Conservation (phyloP, 2,888 invertebrate species). For the Drosophila subquinaria region DNA sequence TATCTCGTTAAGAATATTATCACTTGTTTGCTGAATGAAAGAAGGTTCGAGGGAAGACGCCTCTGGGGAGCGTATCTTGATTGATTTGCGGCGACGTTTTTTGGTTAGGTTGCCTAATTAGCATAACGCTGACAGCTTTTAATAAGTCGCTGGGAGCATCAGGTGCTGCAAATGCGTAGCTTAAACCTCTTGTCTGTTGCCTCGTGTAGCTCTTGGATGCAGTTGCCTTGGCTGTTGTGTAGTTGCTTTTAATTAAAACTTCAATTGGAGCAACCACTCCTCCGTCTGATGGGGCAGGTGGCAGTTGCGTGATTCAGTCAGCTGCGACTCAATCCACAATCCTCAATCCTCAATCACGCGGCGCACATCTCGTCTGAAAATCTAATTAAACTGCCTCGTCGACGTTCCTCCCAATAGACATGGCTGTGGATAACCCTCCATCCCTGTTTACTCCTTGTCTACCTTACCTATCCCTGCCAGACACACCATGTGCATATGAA, state of each 20-base stretch:
- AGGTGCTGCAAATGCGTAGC: constrained; percentile 61
- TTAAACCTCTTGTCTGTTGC: constrained; percentile 7
- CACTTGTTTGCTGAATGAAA: not conserved
- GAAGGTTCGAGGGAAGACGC: not conserved
- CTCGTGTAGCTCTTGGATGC: constrained; percentile 17
- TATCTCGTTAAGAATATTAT: constrained; percentile 13
- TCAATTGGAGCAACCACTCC: constrained; percentile 58
- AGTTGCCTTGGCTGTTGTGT: constrained; percentile 32
- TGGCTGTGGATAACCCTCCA: not conserved
- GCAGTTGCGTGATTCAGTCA: constrained; percentile 33
- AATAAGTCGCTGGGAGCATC: constrained; percentile 57
- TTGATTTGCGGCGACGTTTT: constrained; percentile 69
- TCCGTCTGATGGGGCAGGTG: constrained; percentile 6
- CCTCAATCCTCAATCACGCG: constrained; percentile 64
- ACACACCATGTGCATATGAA: constrained; percentile 10
- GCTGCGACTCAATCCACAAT: constrained; percentile 16
- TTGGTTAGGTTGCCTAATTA: constrained; percentile 59
- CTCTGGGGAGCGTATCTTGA: constrained; percentile 36
- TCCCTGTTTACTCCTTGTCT: too few species aligned
- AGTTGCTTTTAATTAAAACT: constrained; percentile 83
- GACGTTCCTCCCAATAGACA: constrained; percentile 11
- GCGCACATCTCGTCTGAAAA: constrained; percentile 61
- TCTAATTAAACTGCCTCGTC: constrained; percentile 71
- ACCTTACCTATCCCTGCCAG: not conserved
- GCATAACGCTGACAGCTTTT: constrained; percentile 70